Conservation (phyloP, 1,140 invertebrate genomes). For the Zaprionus taronus region DNA sequence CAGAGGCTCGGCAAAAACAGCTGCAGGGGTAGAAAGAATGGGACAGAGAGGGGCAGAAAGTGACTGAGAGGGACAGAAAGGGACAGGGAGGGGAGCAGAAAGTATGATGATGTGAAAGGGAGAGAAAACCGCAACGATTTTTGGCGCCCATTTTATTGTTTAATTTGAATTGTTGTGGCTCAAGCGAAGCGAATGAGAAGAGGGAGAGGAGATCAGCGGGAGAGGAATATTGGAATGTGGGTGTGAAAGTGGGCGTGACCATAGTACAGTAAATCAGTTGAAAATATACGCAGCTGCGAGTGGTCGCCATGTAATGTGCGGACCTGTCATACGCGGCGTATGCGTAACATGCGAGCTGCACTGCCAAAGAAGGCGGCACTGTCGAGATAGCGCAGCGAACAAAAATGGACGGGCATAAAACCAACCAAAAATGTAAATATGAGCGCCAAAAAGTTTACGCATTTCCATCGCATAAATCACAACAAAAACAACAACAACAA, state of each 20-base stretch:
- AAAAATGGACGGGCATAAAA: conserved; percentile 39
- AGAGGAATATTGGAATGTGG: neutral
- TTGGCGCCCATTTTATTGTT: conserved; percentile 66
- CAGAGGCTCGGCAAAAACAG: neutral
- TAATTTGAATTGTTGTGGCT: conserved; percentile 58
- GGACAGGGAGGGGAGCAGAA: neutral
- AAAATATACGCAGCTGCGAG: conserved; percentile 31
- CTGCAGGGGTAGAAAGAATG: neutral
- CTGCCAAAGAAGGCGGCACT: neutral
- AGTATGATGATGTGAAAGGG: neutral
- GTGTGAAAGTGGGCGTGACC: conserved; percentile 23
- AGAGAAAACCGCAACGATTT: conserved; percentile 55
- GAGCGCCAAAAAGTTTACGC: conserved; percentile 60
- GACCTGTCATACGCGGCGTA: conserved; percentile 51
- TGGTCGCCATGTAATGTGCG: conserved; percentile 4
- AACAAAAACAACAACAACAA: conserved; percentile 42
- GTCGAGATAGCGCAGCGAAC: neutral
- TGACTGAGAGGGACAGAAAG: neutral
- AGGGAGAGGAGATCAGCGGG: too few relatives aligned
- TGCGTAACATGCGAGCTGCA: conserved; percentile 47
- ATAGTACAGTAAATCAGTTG: conserved; percentile 52
- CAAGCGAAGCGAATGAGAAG: neutral
- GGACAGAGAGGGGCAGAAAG: neutral
- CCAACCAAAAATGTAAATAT: conserved; percentile 42
- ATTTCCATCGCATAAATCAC: conserved; percentile 70